A percentile compares a stretch with the other conserved stretches of the same genome.
These are phyloP conservation scores for Sarcophaga peregrina DNA, from an alignment of 1,140 invertebrate genomes.

Conservation along the genomic window DNA sequence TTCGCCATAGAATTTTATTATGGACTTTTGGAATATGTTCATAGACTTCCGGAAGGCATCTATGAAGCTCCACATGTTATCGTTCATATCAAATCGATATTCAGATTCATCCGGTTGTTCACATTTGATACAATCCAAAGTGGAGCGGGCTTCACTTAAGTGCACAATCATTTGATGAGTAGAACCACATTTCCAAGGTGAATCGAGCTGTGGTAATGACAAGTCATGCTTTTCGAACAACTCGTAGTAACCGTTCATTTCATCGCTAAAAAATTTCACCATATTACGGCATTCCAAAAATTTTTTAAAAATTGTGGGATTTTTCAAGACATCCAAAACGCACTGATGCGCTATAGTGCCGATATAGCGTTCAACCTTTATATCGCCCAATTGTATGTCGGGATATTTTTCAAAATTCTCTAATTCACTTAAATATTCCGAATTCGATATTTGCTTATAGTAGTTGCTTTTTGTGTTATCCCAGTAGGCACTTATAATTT, in stretches of 20 bases:
- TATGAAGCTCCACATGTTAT: conserved; percentile 5
- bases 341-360: background rate
- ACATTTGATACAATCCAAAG: background rate
- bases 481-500: conserved; percentile 3
- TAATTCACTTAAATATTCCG: background rate
- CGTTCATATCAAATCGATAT: conserved; percentile 3
- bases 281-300: conserved; percentile 25
- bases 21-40: background rate
- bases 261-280: background rate
- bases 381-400: background rate
- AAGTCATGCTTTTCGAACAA: background rate
- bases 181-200: conserved; percentile 26
- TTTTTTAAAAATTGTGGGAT: background rate
- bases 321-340: conserved; percentile 19
- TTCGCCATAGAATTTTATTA: background rate
- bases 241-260: conserved; percentile 13
- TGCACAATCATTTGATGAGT: conserved; percentile 2
- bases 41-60: background rate
- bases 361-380: background rate
- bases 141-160: background rate
- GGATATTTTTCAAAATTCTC: background rate
- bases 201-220: background rate
- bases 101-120: background rate
- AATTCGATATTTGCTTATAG: background rate
- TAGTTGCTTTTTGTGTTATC: background rate